Conservation (phyloP, 2,797 vertebrate genomes). For the Poliocrania exsul region DNA sequence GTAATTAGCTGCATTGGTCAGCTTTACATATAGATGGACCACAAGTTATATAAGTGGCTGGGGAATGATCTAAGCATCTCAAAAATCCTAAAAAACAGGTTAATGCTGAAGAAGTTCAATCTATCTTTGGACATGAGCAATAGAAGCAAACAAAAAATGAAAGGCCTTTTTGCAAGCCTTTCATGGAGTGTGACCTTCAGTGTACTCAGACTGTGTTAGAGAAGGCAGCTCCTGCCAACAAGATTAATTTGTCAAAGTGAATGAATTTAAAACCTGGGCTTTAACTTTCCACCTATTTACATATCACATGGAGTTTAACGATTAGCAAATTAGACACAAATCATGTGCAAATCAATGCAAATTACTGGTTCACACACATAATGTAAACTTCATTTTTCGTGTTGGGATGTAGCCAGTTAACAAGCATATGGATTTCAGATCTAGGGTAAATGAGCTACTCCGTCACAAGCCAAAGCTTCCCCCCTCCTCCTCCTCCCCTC, state of each 20-base stretch:
- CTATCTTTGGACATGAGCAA: neutral
- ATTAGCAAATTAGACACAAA: slow-evolving; percentile 69
- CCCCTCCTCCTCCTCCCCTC: neutral
- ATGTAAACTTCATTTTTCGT: slow-evolving; percentile 61
- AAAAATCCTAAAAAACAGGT: neutral
- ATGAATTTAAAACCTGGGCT: slow-evolving; percentile 39
- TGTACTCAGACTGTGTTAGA: neutral
- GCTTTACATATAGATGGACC: neutral
- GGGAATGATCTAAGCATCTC: neutral
- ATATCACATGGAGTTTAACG: slow-evolving; percentile 52
- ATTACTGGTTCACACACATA: slow-evolving; percentile 46
- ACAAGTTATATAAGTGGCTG: neutral
- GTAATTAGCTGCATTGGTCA: neutral
- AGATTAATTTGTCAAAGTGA: slow-evolving; percentile 56
- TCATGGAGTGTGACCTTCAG: neutral
- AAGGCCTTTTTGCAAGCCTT: neutral
- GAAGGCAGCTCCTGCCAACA: neutral
- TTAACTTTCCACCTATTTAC: slow-evolving; percentile 57
- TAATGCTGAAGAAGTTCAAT: neutral
- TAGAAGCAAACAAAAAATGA: neutral
- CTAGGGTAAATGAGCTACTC: slow-evolving; percentile 53
- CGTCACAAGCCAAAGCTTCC: neutral
- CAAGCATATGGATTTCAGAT: slow-evolving; percentile 66
- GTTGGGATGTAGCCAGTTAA: slow-evolving; percentile 56
- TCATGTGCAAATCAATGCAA: slow-evolving; percentile 73